phyloP scores from a whole-genome alignment of 2,797 vertebrate species.

The Falco biarmicus region DNA sequence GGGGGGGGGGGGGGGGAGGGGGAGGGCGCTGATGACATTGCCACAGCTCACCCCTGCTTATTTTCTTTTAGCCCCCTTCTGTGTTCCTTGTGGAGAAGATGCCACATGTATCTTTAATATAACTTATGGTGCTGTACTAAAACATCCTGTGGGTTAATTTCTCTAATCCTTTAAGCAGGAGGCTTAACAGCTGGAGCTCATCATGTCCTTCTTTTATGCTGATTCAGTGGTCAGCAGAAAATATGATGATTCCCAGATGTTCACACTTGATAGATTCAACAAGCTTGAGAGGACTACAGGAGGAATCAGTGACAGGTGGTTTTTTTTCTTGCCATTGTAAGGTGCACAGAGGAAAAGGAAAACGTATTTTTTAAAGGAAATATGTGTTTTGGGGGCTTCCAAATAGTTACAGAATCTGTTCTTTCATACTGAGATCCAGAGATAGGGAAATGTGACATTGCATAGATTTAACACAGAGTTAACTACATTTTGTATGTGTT shows the following conservation, averaged over 20 bases:
- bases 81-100: not conserved
- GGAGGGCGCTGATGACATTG: not conserved
- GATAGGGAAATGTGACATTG: not conserved
- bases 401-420: constrained; percentile 12
- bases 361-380: constrained; percentile 13
- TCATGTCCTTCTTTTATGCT: constrained; percentile 56
- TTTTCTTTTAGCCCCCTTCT: not conserved
- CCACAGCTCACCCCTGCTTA: not conserved
- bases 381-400: not conserved
- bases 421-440: not conserved
- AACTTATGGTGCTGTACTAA: not conserved
- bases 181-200: constrained; percentile 61
- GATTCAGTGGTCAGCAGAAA: constrained; percentile 66
- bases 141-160: constrained; percentile 52
- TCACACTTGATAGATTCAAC: constrained; percentile 37
- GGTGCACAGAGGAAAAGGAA: not conserved
- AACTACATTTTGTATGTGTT: not conserved
- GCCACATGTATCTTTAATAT: not conserved
- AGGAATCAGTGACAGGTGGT: constrained; percentile 6
- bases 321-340: not conserved
- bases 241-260: constrained; percentile 67
- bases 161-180: constrained; percentile 49
- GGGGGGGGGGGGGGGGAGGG: too few species aligned
- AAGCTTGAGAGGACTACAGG: constrained; percentile 42
- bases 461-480: not conserved